A percentile compares a stretch with the other conserved stretches of the same genome.
phyloP scores from a whole-genome alignment of 2,113 vertebrate species.

The Oxygymnocypris stewartii region DNA sequence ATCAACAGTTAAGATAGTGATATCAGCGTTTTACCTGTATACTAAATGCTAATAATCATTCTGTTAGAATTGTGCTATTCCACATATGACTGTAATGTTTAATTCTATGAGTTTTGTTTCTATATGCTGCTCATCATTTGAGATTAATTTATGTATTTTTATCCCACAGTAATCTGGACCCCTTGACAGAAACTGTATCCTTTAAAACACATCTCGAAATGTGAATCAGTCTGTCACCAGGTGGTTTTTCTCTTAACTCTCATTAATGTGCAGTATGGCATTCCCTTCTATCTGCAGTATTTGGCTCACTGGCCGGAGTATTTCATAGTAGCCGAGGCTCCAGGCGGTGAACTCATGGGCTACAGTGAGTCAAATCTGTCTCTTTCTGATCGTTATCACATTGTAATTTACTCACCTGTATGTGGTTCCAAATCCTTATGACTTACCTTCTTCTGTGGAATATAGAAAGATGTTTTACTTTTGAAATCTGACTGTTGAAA shows the following conservation, averaged over 20 bases:
- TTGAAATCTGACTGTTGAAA: neutral
- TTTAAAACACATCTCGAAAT: slow-evolving; percentile 57
- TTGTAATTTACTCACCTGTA: neutral
- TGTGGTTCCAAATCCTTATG: neutral
- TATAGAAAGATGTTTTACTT: neutral
- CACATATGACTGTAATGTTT: neutral
- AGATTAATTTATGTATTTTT: slow-evolving; percentile 29
- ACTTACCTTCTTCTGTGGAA: neutral
- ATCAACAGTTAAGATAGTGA: neutral
- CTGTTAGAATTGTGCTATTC: neutral
- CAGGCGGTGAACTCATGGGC: slow-evolving; percentile 94
- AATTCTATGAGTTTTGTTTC: neutral
- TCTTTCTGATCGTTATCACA: neutral
- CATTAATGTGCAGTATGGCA: slow-evolving; percentile 82
- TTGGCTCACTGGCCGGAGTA: slow-evolving; percentile 98
- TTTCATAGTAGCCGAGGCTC: slow-evolving; percentile 93
- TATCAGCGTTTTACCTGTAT: neutral
- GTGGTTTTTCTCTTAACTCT: slow-evolving; percentile 48
- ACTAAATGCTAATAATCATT: neutral
- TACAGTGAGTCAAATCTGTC: slow-evolving; percentile 81
- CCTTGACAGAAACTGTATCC: slow-evolving; percentile 95
- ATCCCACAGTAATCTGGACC: slow-evolving; percentile 88
- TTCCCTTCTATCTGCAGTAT: slow-evolving; percentile 95
- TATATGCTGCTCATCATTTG: neutral
- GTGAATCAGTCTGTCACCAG: neutral